These are phyloP conservation scores for Epizoanthus illoricatus DNA, from an alignment of 92 coral and sea anemone species.

Conservation along the genomic window DNA sequence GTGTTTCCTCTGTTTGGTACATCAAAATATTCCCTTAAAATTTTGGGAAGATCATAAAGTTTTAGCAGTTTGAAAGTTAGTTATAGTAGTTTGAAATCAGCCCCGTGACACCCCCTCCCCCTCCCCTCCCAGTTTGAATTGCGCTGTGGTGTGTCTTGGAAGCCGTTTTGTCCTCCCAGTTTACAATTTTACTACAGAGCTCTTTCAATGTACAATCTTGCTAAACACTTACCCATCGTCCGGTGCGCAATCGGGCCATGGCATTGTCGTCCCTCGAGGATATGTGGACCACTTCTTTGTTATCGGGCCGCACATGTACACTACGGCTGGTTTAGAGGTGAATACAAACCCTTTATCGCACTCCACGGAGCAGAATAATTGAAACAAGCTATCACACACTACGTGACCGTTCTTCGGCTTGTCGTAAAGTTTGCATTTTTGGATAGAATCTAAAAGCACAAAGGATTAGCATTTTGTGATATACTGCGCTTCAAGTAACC, in stretches of 20 bases:
- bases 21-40: not conserved
- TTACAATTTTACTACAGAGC: too few species aligned
- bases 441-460: slow-evolving; percentile 35
- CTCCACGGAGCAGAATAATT: slow-evolving; percentile 78
- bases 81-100: too few species aligned
- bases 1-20: too few species aligned
- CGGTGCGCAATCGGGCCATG: slow-evolving; percentile 80
- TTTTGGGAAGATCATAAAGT: not conserved
- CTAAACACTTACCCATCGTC: slow-evolving; percentile 53
- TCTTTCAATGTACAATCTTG: too few species aligned
- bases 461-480: not conserved
- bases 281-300: slow-evolving; percentile 84
- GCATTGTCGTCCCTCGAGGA: slow-evolving; percentile 63
- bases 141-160: too few species aligned
- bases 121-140: too few species aligned
- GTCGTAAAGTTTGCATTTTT: slow-evolving; percentile 54
- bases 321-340: slow-evolving; percentile 73
- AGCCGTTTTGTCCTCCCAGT: too few species aligned
- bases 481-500: not conserved
- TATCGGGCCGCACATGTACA: slow-evolving; percentile 84
- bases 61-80: too few species aligned
- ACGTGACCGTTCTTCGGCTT: slow-evolving; percentile 78
- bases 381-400: slow-evolving; percentile 82
- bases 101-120: too few species aligned
- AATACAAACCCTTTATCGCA: slow-evolving; percentile 71